Evolutionary conservation across 1,140 invertebrate genomes (phyloP), one percentile per base, ranked within the genome.

Genomic region (Ectropis grisescens): DNA sequence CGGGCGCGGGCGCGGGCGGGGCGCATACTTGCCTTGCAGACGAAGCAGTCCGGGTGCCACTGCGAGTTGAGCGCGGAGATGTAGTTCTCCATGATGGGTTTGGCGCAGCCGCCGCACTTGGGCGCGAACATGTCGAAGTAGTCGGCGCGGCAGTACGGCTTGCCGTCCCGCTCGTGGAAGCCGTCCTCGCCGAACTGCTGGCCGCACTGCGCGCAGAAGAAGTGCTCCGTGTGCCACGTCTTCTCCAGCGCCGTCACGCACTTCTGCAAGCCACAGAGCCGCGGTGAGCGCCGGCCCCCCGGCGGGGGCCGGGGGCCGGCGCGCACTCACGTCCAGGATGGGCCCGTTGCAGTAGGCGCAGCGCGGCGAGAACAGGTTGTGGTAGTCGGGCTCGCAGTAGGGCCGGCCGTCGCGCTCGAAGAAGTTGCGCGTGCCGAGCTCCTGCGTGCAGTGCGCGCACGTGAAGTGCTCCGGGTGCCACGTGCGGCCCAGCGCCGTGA

Each of bases 401-500:
- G 98, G 97, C 53, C 91, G 89, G 25, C 94, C 94, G 47, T 98
- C 96, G 29, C 97, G 86, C 78, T 99, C 98, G 74, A 99, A 99
- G 88, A 99, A 99, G 82, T 98, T 99, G 58, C 95, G 89, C 25
- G 97, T 98, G 10, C 97, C 98, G 46, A 99, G 82, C 76, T 98
- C 95, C 60, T 96, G 92, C 37, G 93, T 93, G 86, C 98, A 99
- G 68, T 98, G 96, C 34, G 91, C 92, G 85, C 98, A 99, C 2
- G 91, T 94, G 82, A 99, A 99, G 76, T 99, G 98, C 83, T 99
- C 97, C 7, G 97, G 96, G 82, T 99, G 98, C 97, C 97, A 99
- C n/a, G 97, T 98, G 80, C 96, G 95, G 13, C 97, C 98, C 50
- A 99, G 67, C 1, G 98, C 98, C 16, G 96, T 98, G 51, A 98